Evolutionary conservation across 2,113 vertebrate species (phyloP), one percentile per base, ranked within the genome.

Genomic region (Pollachius pollachius): DNA sequence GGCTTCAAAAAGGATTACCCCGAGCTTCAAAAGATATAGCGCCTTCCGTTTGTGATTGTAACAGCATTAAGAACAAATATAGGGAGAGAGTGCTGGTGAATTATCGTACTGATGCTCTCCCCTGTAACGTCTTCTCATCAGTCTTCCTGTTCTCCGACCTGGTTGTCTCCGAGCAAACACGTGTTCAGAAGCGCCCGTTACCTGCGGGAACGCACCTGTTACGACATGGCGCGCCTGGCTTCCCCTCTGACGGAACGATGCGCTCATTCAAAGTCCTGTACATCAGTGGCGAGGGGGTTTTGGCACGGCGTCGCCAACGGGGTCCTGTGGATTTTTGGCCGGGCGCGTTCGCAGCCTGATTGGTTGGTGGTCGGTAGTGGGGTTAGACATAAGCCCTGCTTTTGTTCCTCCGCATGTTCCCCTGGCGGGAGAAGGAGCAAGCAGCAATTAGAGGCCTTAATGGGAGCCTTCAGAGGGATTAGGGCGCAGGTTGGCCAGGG

Each of bases 401-500:
- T 88, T 85, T 87, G 81, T 81, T 77, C 74, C 73, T 71, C 64
- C 81, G 79, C 81, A 74, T 72, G 71, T 71, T 74, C 70, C 84
- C 76, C 80, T 87, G 70, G 65, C 88, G 82, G 69, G 76, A 75
- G 62, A 82, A 9, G 85, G 75, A 70, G 79, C 60, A 57, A 82
- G 74, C 74, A 60, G 78, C 83, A 89, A 89, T 89, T 89, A 86
- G 66, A 86, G 76, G 80, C 83, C 83, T 83, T 91, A 89, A 90
- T 90, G 89, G n/a, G 87, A 84, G 81, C 68, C 17, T 90, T 91
- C 80, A 83, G 80, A 77, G 82, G 68, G 86, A 90, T 90, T 87
- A 91, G 52, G 19, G 77, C 52, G 69, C 76, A 85, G 79, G 79
- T 89, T 76, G 84, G 84, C 79, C 84, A 82, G 80, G 67, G 74